Base-by-base conservation (phyloP, 92 coral and sea anemone species). In the Parazoanthus swiftii region DNA sequence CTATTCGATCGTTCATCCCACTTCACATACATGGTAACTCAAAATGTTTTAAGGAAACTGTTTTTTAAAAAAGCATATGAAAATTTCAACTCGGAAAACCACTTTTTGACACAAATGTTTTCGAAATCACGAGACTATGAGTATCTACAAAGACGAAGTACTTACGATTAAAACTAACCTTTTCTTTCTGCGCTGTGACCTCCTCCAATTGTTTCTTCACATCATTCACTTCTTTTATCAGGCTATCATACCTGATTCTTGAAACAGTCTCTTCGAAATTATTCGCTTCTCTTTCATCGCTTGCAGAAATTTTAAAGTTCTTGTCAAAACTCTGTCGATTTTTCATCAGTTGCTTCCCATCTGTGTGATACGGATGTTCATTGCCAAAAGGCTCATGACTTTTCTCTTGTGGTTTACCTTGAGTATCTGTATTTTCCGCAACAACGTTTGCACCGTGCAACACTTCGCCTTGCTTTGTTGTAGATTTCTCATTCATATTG, bases 121-220 rank as follows among this genome's bases (percentile, higher is more conserved):
- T 11, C 9, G 18, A 54, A 54, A 46, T 9, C 6, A 46, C 9
- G 51, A 5, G 11, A 8, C 51, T 46, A 46, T 9, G 6, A 29
- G 33, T 9, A 46, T 10, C 2, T 39, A 4, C 42, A 39, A 46
- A 46, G 51, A 46, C 51, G 8, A 46, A 46, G 88, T n/a, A 25
- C n/a, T 73, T 21, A n/a, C 42, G 10, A 7, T 21, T 25, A 80
- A 68, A 79, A n/a, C 35, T 35, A 39, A 95, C 98, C 92, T 95
- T 91, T 11, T 86, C 85, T 85, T 93, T 95, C n/a, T 93, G 96
- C 10, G 86, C 89, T 33, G 85, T 77, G 15, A 85, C 90, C 29
- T 71, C 80, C 59, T 70, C 79, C 20, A 95, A 68, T 56, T 93
- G 86, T 35, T 79, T 93, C 50, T 90, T 93, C 42, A 90, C 82